Base-by-base conservation (phyloP, 2,797 vertebrate genomes). In the Crenuchus spilurus region DNA sequence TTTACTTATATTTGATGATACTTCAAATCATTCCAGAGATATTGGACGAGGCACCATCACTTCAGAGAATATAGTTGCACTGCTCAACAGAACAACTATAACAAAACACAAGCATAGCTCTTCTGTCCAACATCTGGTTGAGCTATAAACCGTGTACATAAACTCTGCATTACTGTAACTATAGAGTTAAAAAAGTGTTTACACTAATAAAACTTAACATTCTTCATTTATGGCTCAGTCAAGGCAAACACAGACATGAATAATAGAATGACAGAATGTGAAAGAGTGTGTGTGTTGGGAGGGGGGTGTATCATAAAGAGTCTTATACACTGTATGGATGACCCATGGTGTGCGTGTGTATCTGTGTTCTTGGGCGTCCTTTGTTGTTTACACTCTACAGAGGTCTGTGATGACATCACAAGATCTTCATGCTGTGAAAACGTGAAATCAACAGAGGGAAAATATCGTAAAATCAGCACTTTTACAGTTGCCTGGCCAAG, bases 81-180 rank as follows among this genome's bases (percentile, higher is more conserved):
- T n/a, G n/a, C n/a, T n/a, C n/a, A n/a, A 10, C 4, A 10, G 35
- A 37, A 10, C 4, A 4, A 37, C 35, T 4, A 4, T 37, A 37
- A 37, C 35, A 37, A 37, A 37, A 4, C 35, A 10, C 10, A 4
- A 37, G n/a, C n/a, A n/a, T n/a, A n/a, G n/a, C n/a, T n/a, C n/a
- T n/a, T 63, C 74, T 57, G 49, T n/a, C n/a, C n/a, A 6, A 85
- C 85, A 85, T 87, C 78, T 86, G 84, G 75, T 52, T 58, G 33
- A 55, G 76, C 52, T 16, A 54, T 72, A 60, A 61, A 60, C 71
- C 33, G 9, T 33, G 44, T 20, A 37, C 55, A 20, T 62, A 31
- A 68, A 48, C 46, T 60, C 57, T 35, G 33, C 49, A 64, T 75
- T 75, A 72, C 70, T 72, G 72, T 72, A 79, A 79, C 49, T 52